Evolutionary conservation across 2,888 invertebrate genomes (phyloP).

Genomic region (Scrobipalpa atriplicella): DNA sequence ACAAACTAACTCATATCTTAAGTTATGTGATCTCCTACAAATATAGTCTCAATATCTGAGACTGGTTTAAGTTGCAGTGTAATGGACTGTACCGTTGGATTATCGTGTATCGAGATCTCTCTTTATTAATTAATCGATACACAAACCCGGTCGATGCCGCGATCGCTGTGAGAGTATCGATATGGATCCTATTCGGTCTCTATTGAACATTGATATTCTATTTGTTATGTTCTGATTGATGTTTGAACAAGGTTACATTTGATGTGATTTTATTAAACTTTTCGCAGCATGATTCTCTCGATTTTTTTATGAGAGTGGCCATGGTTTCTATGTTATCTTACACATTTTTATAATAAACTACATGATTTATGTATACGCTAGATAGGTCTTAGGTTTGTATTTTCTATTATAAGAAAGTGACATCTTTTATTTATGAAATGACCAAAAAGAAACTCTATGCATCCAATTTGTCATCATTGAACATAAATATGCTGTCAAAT

Average conservation of each 20-base stretch:
- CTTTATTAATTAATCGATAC: constrained; percentile 83
- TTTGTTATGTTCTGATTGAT: constrained; percentile 26
- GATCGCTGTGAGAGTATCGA: constrained; percentile 7
- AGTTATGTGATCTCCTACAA: background rate
- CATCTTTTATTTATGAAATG: too few species aligned
- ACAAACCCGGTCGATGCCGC: constrained; percentile 72
- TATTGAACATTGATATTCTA: constrained; percentile 39
- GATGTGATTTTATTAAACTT: background rate
- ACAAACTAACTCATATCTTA: background rate
- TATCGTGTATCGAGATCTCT: constrained; percentile 56
- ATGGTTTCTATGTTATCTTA: too few species aligned
- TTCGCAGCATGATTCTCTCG: background rate
- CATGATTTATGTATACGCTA: too few species aligned
- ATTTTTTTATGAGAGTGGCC: background rate
- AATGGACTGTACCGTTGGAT: background rate
- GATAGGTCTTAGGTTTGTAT: too few species aligned
- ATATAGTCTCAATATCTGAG: background rate
- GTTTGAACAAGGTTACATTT: constrained; percentile 9
- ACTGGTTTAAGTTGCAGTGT: background rate
- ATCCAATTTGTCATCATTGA: too few species aligned
- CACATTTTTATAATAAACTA: background rate
- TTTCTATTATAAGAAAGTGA: too few species aligned
- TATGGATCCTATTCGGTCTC: constrained; percentile 37
- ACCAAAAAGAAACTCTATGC: too few species aligned
- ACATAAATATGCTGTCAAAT: too few species aligned